Percentiles rank a stretch among this genome's conserved stretches.
Conservation (phyloP, 2,888 invertebrate genomes). For the Lasiommata megera region DNA sequence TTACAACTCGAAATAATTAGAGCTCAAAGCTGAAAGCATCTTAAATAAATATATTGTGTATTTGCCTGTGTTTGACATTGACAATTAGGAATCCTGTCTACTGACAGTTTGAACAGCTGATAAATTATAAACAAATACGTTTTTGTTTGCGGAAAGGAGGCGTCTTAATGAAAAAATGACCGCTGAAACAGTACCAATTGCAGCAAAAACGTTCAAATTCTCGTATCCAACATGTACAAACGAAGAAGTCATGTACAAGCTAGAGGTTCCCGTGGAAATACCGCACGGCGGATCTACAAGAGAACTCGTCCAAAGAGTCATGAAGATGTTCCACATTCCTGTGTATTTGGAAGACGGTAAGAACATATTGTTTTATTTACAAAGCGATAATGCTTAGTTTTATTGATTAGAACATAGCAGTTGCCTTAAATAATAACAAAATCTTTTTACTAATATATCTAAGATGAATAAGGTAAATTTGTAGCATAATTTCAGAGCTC, state of each 20-base stretch:
- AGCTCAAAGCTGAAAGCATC: too few species aligned
- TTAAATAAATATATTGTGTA: too few species aligned
- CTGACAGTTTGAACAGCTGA: not conserved
- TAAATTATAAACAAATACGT: not conserved
- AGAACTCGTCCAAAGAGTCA: slow-evolving; percentile 84
- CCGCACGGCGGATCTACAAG: slow-evolving; percentile 81
- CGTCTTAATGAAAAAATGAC: slow-evolving; percentile 48
- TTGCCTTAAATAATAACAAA: too few species aligned
- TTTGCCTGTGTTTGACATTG: not conserved
- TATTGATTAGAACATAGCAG: too few species aligned
- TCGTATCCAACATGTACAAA: slow-evolving; percentile 82
- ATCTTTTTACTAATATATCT: too few species aligned
- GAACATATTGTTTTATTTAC: too few species aligned
- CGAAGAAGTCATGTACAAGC: slow-evolving; percentile 71
- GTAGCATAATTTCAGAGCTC: slow-evolving; percentile 70
- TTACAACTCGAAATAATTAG: too few species aligned
- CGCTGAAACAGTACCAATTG: slow-evolving; percentile 44
- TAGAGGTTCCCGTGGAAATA: slow-evolving; percentile 83
- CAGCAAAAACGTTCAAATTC: slow-evolving; percentile 66
- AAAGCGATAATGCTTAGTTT: too few species aligned
- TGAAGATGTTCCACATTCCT: slow-evolving; percentile 85
- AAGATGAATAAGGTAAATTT: too few species aligned
- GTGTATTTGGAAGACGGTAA: slow-evolving; percentile 85
- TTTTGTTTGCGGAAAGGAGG: not conserved
- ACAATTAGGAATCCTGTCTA: not conserved